Evolutionary conservation across 2,888 invertebrate genomes (phyloP), one percentile per base, ranked within the genome.

Genomic region (Hedya salicella): DNA sequence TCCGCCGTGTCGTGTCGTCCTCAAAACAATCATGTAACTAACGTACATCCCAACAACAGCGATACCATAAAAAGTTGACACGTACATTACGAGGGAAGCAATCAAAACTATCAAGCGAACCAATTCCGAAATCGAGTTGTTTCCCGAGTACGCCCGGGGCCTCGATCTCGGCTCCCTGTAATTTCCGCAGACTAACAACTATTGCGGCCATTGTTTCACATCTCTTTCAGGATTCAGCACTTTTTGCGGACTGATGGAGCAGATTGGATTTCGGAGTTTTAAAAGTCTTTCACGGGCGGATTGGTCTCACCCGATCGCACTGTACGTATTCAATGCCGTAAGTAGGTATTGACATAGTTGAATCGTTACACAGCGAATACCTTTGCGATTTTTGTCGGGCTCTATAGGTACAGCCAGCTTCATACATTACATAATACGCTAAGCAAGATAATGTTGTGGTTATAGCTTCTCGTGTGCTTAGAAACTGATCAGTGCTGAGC

Each of bases 71-170:
- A 66, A 66, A 66, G 40, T 66, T 66, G 65, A 48, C 66, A 61
- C 48, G 53, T 66, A 77, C 77, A 81, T 83, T 81, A 81, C 79
- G 73, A 68, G 75, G 73, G 81, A 84, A 88, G 81, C 87, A 87
- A 89, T 89, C 86, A 86, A 82, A 88, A 86, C 82, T 85, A 86
- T 83, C 77, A 78, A 81, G 79, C 77, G 81, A 81, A 83, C 78
- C 81, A 79, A 84, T 86, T 78, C 78, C 79, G 79, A 81, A 81
- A 83, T 81, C 75, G 79, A 77, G 75, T 82, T 82, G 84, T 82
- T 83, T 82, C 81, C 78, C 75, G 75, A 71, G 68, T 69, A 74
- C 76, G 81, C 82, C 76, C 73, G 75, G 75, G 75, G 80, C 78
- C 63, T 68, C 78, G 76, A 77, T 78, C 73, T 71, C 59, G 64